Evolutionary conservation across 2,888 invertebrate species (phyloP).

Genomic region (Drosophila colorata): DNA sequence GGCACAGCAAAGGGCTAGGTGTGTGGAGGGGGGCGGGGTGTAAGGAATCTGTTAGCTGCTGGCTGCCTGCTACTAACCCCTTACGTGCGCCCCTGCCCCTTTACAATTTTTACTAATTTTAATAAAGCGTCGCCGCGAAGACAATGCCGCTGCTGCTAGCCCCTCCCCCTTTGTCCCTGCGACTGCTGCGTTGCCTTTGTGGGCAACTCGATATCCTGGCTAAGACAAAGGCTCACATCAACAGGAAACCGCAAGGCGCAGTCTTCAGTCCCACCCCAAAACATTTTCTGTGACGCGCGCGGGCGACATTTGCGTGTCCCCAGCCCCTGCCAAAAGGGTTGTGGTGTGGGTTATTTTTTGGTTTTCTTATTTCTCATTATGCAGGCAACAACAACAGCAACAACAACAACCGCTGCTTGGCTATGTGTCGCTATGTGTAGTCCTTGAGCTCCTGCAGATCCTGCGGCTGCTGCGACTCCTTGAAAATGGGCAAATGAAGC

Average conservation of each 20-base stretch:
- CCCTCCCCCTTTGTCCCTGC: background rate
- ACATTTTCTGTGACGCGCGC: constrained; percentile 47
- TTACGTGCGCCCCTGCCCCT: constrained; percentile 21
- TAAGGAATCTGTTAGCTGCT: constrained; percentile 5
- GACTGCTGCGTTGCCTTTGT: constrained; percentile 28
- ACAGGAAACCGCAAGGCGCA: constrained; percentile 73
- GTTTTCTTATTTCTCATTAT: constrained; percentile 73
- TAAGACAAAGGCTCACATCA: constrained; percentile 79
- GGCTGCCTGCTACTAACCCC: constrained; percentile 2
- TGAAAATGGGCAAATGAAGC: constrained; percentile 51
- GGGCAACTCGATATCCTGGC: constrained; percentile 70
- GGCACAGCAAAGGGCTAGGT: too few species aligned
- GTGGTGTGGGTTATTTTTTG: constrained; percentile 22
- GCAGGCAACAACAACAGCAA: constrained; percentile 39
- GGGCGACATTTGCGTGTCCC: constrained; percentile 50
- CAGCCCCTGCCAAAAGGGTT: background rate
- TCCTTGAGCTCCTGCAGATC: constrained; percentile 25
- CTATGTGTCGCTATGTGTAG: constrained; percentile 28
- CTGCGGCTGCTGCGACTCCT: constrained; percentile 10
- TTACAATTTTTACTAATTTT: constrained; percentile 82
- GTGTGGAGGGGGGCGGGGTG: too few species aligned
- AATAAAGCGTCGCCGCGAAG: constrained; percentile 68
- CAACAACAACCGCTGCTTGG: constrained; percentile 14
- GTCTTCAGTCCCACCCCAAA: constrained; percentile 21
- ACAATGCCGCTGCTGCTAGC: constrained; percentile 50